Conservation (phyloP, 30 jellyfish, hydroid and myxozoan species). For the Turritopsis dohrnii region DNA sequence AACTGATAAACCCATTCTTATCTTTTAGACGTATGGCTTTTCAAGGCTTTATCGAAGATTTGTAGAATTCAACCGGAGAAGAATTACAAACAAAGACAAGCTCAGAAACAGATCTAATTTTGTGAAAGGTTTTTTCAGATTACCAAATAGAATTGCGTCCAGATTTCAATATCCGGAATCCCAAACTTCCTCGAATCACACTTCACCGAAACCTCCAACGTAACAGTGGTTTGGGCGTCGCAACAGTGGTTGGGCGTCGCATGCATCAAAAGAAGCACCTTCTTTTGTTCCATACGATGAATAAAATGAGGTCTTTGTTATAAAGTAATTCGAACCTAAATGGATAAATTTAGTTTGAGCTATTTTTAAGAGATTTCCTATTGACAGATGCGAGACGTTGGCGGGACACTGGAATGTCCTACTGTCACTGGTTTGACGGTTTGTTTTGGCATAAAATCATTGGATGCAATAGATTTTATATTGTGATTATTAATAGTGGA, state of each 20-base stretch:
- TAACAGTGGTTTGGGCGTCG: no score
- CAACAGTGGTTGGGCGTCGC: no score
- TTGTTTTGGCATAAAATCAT: neutral
- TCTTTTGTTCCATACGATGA: no score
- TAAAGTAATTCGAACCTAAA: neutral
- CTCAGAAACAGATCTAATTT: slow-evolving; percentile 57
- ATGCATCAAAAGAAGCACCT: no score
- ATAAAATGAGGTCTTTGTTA: no score
- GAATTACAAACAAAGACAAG: slow-evolving; percentile 57
- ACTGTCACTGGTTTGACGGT: neutral
- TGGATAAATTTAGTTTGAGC: no score
- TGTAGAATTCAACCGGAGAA: slow-evolving; percentile 58
- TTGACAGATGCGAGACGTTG: neutral
- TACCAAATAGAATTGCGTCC: slow-evolving; percentile 43
- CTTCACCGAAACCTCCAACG: neutral
- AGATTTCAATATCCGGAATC: slow-evolving; percentile 1
- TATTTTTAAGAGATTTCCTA: no score
- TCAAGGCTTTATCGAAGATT: slow-evolving; percentile 74
- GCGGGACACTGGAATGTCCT: neutral
- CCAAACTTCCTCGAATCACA: neutral
- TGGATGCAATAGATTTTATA: neutral
- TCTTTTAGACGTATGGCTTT: slow-evolving; percentile 52
- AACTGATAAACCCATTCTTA: no score
- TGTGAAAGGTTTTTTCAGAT: slow-evolving; percentile 56
- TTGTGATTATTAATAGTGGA: neutral